Evolutionary conservation across 64 coral and sea anemone species (phyloP).

Genomic region (Montipora foliosa): DNA sequence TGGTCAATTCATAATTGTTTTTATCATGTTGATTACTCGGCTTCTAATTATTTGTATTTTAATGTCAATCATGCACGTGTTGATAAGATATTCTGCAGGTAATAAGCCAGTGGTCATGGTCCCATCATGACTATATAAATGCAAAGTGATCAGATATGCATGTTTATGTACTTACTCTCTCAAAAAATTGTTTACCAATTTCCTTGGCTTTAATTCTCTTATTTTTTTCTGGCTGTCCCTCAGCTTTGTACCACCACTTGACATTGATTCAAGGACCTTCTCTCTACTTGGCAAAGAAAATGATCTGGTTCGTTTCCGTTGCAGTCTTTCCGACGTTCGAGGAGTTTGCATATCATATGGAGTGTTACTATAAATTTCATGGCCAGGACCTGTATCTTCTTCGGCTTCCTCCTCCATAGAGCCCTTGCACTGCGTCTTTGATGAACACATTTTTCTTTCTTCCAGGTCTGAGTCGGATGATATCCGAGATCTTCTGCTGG

Average conservation of each 20-base stretch:
- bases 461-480: conserved; percentile 1
- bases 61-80: too few relatives aligned
- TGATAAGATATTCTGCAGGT: too few relatives aligned
- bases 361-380: neutral
- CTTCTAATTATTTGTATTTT: too few relatives aligned
- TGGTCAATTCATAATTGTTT: too few relatives aligned
- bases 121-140: neutral
- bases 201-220: conserved; percentile 45
- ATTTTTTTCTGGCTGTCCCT: conserved; percentile 5
- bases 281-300: conserved; percentile 83
- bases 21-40: too few relatives aligned
- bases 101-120: too few relatives aligned
- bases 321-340: conserved; percentile 80
- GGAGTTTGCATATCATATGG: conserved; percentile 13
- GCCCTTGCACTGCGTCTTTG: neutral
- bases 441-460: neutral
- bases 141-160: neutral
- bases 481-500: neutral
- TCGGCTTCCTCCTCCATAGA: neutral
- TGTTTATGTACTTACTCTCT: conserved; percentile 73
- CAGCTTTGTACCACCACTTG: neutral
- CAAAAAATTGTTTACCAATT: conserved; percentile 87
- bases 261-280: conserved; percentile 56
- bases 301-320: conserved; percentile 46
- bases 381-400: neutral